A percentile compares a stretch with the other conserved stretches of the same genome.
Conservation (phyloP, 2,113 vertebrate species). For the Manacus vitellinus region DNA sequence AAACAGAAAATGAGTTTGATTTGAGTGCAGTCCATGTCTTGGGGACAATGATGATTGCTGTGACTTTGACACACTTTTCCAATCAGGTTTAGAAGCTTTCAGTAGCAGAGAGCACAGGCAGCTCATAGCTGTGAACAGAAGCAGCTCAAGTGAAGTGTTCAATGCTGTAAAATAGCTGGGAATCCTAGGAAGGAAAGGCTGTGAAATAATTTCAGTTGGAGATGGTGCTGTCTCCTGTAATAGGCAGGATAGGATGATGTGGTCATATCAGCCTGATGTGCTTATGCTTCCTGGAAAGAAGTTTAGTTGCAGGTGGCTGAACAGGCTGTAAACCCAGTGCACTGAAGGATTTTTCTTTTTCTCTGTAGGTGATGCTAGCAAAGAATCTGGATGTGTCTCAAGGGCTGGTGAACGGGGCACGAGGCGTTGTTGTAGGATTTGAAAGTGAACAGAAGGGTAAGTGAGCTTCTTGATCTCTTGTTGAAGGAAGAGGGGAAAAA, state of each 20-base stretch:
- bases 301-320: not conserved
- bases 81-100: not conserved
- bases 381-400: slow-evolving; percentile 91
- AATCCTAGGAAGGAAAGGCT: not conserved
- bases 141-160: not conserved
- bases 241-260: not conserved
- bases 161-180: not conserved
- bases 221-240: not conserved
- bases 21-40: not conserved
- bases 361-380: slow-evolving; percentile 90
- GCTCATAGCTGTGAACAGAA: not conserved
- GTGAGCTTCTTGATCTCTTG: not conserved
- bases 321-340: not conserved
- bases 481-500: not conserved
- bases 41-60: not conserved
- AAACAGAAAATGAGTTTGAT: not conserved
- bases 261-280: not conserved
- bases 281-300: not conserved
- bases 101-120: not conserved
- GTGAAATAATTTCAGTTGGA: not conserved
- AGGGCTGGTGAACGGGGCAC: slow-evolving; percentile 93
- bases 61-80: not conserved
- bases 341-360: not conserved
- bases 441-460: slow-evolving; percentile 84
- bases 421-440: slow-evolving; percentile 89